Conservation (phyloP, 2,113 vertebrate genomes). For the Megaptera novaeangliae region DNA sequence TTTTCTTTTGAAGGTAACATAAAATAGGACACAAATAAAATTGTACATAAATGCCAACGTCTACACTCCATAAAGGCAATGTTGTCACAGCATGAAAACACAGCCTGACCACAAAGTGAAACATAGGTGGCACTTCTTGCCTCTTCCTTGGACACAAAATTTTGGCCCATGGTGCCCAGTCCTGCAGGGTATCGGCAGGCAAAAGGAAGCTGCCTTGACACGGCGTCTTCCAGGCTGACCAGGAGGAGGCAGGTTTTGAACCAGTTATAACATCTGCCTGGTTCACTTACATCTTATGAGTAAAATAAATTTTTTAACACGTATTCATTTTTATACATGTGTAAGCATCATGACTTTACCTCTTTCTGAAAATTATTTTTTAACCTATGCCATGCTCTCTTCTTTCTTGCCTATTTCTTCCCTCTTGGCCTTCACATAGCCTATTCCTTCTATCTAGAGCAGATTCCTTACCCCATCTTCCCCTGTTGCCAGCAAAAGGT, state of each 20-base stretch:
- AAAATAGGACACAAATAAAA: conserved; percentile 89
- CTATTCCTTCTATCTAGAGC: not conserved
- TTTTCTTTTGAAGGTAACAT: conserved; percentile 83
- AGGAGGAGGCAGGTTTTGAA: conserved; percentile 37
- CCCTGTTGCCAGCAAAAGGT: not conserved
- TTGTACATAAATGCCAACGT: conserved; percentile 87
- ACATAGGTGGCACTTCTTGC: conserved; percentile 77
- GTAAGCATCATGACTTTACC: not conserved
- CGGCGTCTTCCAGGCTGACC: conserved; percentile 60
- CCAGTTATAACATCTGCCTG: not conserved
- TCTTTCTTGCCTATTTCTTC: not conserved
- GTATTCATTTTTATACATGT: not conserved
- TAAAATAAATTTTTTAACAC: not conserved
- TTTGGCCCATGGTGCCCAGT: conserved; percentile 66
- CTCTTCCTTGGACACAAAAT: conserved; percentile 78
- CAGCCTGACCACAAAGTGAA: conserved; percentile 85
- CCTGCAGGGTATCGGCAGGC: conserved; percentile 63
- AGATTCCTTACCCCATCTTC: not conserved
- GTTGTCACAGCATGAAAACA: conserved; percentile 82
- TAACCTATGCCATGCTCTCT: not conserved
- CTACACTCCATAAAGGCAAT: conserved; percentile 86
- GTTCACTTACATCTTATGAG: not conserved
- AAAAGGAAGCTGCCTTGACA: conserved; percentile 36
- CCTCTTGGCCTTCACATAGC: not conserved
- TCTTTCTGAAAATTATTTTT: not conserved